Percentiles rank a stretch among this genome's conserved stretches.
Evolutionary conservation across 1,140 invertebrate genomes (phyloP).

Genomic region (Drosophila tristis): DNA sequence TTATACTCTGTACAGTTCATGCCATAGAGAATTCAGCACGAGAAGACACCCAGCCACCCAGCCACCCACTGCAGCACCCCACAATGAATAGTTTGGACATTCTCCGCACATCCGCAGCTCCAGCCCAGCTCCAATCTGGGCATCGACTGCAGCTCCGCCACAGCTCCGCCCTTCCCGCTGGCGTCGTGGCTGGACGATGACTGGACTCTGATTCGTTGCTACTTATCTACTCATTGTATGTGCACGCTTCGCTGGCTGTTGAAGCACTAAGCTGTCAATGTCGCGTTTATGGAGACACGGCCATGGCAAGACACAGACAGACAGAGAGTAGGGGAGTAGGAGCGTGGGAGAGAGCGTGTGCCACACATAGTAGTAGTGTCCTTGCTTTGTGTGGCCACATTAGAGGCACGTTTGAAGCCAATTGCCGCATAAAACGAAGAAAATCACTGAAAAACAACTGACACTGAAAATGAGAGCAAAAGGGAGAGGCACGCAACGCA

Average conservation of each 20-base stretch:
- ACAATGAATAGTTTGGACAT: neutral
- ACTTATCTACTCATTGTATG: conserved; percentile 47
- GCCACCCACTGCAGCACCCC: neutral
- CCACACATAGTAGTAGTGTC: neutral
- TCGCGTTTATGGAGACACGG: conserved; percentile 6
- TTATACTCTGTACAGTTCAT: no score
- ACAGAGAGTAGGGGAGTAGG: neutral
- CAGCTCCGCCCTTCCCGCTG: no score
- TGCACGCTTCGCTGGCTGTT: conserved; percentile 36
- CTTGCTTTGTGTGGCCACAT: conserved; percentile 22
- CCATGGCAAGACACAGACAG: no score
- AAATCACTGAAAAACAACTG: conserved; percentile 39
- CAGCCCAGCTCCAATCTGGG: neutral
- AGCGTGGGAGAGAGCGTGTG: neutral
- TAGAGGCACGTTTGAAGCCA: conserved; percentile 46
- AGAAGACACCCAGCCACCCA: neutral
- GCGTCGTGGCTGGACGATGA: neutral
- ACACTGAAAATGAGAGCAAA: conserved; percentile 25
- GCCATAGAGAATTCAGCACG: no score
- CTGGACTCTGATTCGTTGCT: conserved; percentile 14
- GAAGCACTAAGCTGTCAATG: conserved; percentile 35
- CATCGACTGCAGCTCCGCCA: neutral
- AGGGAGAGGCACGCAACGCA: neutral
- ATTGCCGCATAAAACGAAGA: conserved; percentile 44
- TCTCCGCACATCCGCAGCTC: neutral